Conservation (phyloP, 2,888 invertebrate species). For the Brachylomia viminalis region DNA sequence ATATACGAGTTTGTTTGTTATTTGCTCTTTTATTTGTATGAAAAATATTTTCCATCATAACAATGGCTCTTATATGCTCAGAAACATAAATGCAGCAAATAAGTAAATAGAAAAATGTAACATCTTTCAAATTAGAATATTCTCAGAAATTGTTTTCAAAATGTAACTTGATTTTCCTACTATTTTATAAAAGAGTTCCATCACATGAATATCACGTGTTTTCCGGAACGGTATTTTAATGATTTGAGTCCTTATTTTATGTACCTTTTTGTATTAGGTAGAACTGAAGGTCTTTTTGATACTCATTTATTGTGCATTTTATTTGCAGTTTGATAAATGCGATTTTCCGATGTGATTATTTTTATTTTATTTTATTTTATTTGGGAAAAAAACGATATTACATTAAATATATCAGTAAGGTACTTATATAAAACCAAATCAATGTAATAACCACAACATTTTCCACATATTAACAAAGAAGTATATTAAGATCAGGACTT, state of each 20-base stretch:
- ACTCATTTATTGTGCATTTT: background rate
- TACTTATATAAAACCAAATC: too few relatives aligned
- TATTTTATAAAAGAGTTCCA: background rate
- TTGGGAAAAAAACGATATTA: too few relatives aligned
- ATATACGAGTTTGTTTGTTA: background rate
- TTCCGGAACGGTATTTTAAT: background rate
- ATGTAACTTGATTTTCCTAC: background rate
- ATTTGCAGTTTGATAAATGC: too few relatives aligned
- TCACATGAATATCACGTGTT: background rate
- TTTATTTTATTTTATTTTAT: too few relatives aligned
- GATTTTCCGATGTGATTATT: too few relatives aligned
- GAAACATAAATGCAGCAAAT: background rate
- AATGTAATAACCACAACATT: too few relatives aligned
- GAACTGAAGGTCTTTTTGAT: background rate
- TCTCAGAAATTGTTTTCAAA: constrained; percentile 1
- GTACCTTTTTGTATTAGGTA: background rate
- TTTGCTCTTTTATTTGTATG: background rate
- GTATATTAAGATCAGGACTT: too few relatives aligned
- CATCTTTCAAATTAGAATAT: background rate
- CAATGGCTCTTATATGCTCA: background rate
- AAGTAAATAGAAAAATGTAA: background rate
- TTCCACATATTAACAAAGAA: too few relatives aligned
- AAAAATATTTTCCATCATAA: background rate
- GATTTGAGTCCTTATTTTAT: background rate
- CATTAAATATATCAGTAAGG: too few relatives aligned